phyloP scores from a whole-genome alignment of 2,888 invertebrate genomes.

The Diarsia brunnea region DNA sequence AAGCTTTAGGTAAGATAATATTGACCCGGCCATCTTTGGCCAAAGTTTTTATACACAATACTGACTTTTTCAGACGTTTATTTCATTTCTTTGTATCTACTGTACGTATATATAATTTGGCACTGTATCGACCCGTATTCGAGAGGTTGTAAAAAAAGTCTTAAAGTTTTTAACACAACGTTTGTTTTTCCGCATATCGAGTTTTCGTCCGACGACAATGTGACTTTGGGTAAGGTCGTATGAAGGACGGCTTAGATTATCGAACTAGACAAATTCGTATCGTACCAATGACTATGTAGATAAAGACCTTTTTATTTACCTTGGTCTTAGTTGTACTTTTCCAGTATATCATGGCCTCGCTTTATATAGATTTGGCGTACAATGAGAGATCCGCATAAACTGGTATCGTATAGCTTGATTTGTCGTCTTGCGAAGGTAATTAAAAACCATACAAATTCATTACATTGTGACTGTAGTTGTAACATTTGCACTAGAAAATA shows the following conservation, averaged over 20 bases:
- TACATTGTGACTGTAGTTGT: background rate
- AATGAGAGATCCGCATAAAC: too few species aligned
- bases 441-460: background rate
- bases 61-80: background rate
- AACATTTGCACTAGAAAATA: background rate
- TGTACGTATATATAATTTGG: background rate
- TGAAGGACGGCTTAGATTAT: conserved; percentile 7
- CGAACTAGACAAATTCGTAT: background rate
- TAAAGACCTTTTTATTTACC: background rate
- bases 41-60: background rate
- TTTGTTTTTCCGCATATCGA: background rate
- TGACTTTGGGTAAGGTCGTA: conserved; percentile 36
- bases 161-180: background rate
- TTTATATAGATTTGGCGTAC: too few species aligned
- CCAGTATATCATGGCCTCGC: too few species aligned
- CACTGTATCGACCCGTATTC: background rate
- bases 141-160: background rate
- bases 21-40: too few species aligned
- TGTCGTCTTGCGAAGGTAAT: too few species aligned
- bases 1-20: background rate
- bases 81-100: background rate
- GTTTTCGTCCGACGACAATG: conserved; percentile 17
- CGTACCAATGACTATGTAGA: background rate
- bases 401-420: too few species aligned
- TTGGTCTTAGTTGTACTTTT: background rate